A percentile compares a stretch with the other conserved stretches of the same genome.
phyloP scores from a whole-genome alignment of 2,888 invertebrate species.

The Coleophora flavipennella region DNA sequence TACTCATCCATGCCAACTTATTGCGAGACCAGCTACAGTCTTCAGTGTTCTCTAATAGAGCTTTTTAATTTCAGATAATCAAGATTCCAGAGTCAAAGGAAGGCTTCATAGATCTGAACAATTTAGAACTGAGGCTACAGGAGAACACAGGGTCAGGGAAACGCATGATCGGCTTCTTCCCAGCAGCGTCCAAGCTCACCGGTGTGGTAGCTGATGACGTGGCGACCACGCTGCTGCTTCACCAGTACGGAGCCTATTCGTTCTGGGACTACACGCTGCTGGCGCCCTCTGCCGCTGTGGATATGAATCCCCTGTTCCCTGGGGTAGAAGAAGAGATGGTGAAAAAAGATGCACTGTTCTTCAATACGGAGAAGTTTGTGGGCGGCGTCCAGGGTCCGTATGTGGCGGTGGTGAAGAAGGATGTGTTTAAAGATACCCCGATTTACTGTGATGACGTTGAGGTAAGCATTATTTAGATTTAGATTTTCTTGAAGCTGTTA shows the following conservation, averaged over 20 bases:
- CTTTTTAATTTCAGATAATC: constrained; percentile 74
- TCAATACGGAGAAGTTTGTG: constrained; percentile 91
- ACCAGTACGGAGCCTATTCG: constrained; percentile 85
- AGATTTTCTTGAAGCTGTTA: too few relatives aligned
- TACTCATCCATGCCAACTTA: too few relatives aligned
- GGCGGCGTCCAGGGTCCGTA: constrained; percentile 92
- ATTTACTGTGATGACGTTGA: constrained; percentile 54
- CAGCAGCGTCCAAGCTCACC: constrained; percentile 90
- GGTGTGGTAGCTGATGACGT: constrained; percentile 90
- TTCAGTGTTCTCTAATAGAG: neutral
- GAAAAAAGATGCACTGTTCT: constrained; percentile 90
- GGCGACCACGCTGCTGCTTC: constrained; percentile 83
- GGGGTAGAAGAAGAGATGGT: constrained; percentile 81
- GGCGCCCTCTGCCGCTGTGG: constrained; percentile 83
- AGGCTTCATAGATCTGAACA: constrained; percentile 84
- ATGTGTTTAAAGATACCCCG: constrained; percentile 56
- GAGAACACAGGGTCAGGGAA: constrained; percentile 75
- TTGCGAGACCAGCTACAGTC: too few relatives aligned
- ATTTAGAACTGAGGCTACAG: constrained; percentile 80
- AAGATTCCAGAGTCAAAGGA: constrained; percentile 84
- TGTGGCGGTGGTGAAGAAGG: constrained; percentile 67
- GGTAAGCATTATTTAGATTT: constrained; percentile 34
- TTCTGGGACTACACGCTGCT: constrained; percentile 94
- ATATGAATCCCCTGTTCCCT: constrained; percentile 85
- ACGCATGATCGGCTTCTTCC: constrained; percentile 87